Conservation (phyloP, 1,140 invertebrate genomes). For the Pseudomyrmex concolor region DNA sequence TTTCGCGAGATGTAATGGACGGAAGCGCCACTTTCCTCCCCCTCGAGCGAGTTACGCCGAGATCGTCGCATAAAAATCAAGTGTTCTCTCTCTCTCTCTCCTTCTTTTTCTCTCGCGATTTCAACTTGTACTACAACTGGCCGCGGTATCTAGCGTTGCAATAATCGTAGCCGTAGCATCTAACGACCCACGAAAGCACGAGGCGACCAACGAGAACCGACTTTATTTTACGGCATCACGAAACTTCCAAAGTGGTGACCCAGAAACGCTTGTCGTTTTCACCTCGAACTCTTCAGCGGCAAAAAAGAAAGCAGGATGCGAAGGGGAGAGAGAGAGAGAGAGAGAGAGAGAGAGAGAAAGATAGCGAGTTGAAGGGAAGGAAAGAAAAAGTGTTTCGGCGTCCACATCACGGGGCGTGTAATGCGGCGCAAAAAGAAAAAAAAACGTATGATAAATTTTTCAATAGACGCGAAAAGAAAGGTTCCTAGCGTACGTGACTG, state of each 20-base stretch:
- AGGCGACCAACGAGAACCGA: slow-evolving; percentile 40
- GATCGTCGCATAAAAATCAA: slow-evolving; percentile 51
- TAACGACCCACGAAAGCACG: slow-evolving; percentile 45
- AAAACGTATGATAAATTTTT: slow-evolving; percentile 66
- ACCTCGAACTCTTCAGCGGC: slow-evolving; percentile 10
- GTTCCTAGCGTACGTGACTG: slow-evolving; percentile 53
- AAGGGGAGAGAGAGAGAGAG: not conserved
- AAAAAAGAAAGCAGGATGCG: not conserved
- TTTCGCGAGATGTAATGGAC: slow-evolving; percentile 15
- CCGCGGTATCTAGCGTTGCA: slow-evolving; percentile 30
- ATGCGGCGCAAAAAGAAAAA: slow-evolving; percentile 40
- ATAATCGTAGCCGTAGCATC: slow-evolving; percentile 55
- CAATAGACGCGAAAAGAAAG: slow-evolving; percentile 48
- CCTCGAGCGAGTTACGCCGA: not conserved
- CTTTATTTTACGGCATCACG: slow-evolving; percentile 56
- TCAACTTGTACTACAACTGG: slow-evolving; percentile 53
- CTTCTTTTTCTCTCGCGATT: not conserved
- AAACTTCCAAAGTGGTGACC: slow-evolving; percentile 56
- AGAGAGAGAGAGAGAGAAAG: not conserved
- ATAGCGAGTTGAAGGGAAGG: too few relatives aligned
- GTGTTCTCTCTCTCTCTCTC: not conserved
- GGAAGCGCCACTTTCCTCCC: not conserved
- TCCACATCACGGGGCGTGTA: slow-evolving; percentile 42
- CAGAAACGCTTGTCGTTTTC: slow-evolving; percentile 56
- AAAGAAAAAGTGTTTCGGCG: slow-evolving; percentile 27